Conservation (phyloP, 2,113 vertebrate species). For the Elanus axillaris region DNA sequence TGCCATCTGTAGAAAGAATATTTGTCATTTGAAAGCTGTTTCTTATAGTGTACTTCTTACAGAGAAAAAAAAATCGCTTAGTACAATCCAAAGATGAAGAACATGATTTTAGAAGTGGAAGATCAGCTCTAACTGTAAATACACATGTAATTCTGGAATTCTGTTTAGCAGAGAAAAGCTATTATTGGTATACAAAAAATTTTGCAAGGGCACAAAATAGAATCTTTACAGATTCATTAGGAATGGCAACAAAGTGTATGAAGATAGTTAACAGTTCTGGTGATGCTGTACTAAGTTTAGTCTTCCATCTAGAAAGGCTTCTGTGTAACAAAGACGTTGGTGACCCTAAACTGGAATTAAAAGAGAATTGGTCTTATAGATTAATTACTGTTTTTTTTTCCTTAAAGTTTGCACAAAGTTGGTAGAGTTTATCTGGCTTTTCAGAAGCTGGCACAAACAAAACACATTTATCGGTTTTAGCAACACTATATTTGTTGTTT, state of each 20-base stretch:
- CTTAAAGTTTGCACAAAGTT: neutral
- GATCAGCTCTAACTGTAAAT: constrained; percentile 59
- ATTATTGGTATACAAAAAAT: neutral
- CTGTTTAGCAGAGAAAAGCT: neutral
- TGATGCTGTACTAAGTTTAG: neutral
- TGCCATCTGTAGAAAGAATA: constrained; percentile 2
- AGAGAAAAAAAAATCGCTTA: neutral
- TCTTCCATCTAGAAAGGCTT: neutral
- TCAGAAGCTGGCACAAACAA: neutral
- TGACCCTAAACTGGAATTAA: neutral
- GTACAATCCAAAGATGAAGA: constrained; percentile 26
- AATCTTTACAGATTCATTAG: neutral
- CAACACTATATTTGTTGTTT: neutral
- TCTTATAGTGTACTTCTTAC: neutral
- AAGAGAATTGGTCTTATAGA: neutral
- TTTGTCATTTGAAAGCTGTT: neutral
- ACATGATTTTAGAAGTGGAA: constrained; percentile 54
- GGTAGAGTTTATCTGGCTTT: neutral
- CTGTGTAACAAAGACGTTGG: neutral
- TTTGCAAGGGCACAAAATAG: neutral
- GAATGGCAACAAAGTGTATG: neutral
- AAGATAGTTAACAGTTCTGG: neutral
- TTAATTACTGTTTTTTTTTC: neutral
- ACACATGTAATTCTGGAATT: neutral
- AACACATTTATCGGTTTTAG: neutral